Conservation (phyloP, 2,113 vertebrate genomes). For the Rousettus leschenaultii region DNA sequence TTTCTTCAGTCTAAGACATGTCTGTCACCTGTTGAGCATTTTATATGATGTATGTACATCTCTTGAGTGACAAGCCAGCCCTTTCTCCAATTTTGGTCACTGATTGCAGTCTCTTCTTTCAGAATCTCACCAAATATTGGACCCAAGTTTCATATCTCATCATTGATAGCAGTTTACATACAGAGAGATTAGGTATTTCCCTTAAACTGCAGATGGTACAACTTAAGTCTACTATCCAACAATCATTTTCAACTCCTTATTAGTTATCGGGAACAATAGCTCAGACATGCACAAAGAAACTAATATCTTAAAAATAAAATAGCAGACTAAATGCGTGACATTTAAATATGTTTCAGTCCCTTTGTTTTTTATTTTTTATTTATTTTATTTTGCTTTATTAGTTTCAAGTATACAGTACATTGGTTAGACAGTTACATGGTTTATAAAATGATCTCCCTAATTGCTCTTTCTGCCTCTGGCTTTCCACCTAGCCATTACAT, state of each 20-base stretch:
- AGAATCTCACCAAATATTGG: background rate
- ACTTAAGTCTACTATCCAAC: background rate
- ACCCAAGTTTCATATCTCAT: background rate
- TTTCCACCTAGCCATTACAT: too few species aligned
- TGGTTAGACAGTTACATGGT: too few species aligned
- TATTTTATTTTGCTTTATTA: too few species aligned
- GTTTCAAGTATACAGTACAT: too few species aligned
- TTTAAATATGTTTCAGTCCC: background rate
- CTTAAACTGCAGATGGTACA: background rate
- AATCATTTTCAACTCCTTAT: background rate
- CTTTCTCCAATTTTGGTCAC: background rate
- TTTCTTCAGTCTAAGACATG: background rate
- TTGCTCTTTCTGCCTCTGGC: too few species aligned
- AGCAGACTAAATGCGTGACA: background rate
- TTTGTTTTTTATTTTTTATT: background rate
- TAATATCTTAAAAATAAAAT: background rate
- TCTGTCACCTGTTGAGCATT: background rate
- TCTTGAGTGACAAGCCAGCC: background rate
- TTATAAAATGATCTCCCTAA: too few species aligned
- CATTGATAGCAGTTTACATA: background rate
- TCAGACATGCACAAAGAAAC: background rate
- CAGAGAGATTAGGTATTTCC: background rate
- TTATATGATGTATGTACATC: too few species aligned
- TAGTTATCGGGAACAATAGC: background rate
- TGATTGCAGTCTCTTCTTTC: background rate